Conservation (phyloP, 2,888 invertebrate species). For the Sycophila texana region DNA sequence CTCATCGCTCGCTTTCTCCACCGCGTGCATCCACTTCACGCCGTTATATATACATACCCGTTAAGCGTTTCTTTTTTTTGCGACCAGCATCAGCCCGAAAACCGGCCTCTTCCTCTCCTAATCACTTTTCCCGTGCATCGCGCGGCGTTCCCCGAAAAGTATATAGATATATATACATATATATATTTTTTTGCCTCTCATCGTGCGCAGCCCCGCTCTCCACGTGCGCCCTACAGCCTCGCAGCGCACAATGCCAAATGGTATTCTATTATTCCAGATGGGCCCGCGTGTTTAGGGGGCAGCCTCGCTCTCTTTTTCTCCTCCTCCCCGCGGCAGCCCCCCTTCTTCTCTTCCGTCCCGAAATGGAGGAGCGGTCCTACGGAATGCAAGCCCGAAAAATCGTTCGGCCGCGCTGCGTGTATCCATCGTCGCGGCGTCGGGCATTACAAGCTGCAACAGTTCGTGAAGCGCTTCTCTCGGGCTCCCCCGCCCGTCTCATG, state of each 20-base stretch:
- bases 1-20: slow-evolving; percentile 38
- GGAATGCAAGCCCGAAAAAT: slow-evolving; percentile 71
- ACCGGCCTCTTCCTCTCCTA: slow-evolving; percentile 26
- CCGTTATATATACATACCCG: slow-evolving; percentile 11
- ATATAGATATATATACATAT: no score
- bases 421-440: slow-evolving; percentile 2
- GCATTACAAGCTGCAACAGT: not conserved
- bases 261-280: slow-evolving; percentile 75
- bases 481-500: not conserved
- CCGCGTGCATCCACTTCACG: not conserved
- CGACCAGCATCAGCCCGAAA: not conserved
- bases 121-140: slow-evolving; percentile 28
- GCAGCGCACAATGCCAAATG: slow-evolving; percentile 71
- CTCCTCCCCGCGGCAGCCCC: slow-evolving; percentile 14
- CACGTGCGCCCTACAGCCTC: slow-evolving; percentile 18
- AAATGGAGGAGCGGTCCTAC: slow-evolving; percentile 39
- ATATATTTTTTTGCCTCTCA: slow-evolving; percentile 14
- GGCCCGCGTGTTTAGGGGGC: slow-evolving; percentile 57
- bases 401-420: slow-evolving; percentile 63
- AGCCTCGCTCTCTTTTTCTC: slow-evolving; percentile 26
- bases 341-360: slow-evolving; percentile 52
- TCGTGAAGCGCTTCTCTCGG: no score
- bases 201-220: not conserved
- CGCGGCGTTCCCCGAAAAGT: slow-evolving; percentile 23
- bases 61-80: slow-evolving; percentile 14